A percentile compares a stretch with the other conserved stretches of the same genome.
These are phyloP conservation scores for Siniperca obscura DNA, from an alignment of 2,797 vertebrate genomes.

Conservation along the genomic window DNA sequence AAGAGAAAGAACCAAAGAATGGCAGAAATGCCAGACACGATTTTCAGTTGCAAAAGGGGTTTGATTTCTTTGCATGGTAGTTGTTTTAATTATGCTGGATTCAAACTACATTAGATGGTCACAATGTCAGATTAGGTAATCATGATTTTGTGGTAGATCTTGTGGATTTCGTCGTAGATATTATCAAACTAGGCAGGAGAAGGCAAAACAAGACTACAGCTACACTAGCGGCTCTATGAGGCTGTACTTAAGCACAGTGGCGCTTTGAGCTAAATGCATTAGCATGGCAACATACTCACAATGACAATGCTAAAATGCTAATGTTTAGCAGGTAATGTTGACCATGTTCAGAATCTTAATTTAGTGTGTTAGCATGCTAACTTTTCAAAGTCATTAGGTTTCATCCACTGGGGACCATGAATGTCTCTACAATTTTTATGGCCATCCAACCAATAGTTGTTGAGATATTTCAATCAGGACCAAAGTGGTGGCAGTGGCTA, in stretches of 20 bases:
- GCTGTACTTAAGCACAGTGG: too few species aligned
- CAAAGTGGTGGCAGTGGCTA: too few species aligned
- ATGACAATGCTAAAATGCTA: not conserved
- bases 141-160: not conserved
- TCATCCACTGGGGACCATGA: not conserved
- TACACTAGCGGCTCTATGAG: too few species aligned
- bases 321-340: not conserved
- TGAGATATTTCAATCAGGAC: too few species aligned
- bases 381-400: not conserved
- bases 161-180: not conserved
- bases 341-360: not conserved
- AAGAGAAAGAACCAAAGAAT: not conserved
- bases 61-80: not conserved
- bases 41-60: not conserved
- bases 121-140: not conserved
- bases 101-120: not conserved
- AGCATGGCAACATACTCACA: not conserved
- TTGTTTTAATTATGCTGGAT: not conserved
- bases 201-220: not conserved
- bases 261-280: too few species aligned
- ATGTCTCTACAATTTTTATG: not conserved
- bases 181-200: not conserved
- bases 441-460: not conserved
- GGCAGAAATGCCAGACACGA: not conserved
- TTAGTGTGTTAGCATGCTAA: not conserved